Evolutionary conservation across 2,888 invertebrate genomes (phyloP), one percentile per base, ranked within the genome.

Genomic region (Bellardia pandia): DNA sequence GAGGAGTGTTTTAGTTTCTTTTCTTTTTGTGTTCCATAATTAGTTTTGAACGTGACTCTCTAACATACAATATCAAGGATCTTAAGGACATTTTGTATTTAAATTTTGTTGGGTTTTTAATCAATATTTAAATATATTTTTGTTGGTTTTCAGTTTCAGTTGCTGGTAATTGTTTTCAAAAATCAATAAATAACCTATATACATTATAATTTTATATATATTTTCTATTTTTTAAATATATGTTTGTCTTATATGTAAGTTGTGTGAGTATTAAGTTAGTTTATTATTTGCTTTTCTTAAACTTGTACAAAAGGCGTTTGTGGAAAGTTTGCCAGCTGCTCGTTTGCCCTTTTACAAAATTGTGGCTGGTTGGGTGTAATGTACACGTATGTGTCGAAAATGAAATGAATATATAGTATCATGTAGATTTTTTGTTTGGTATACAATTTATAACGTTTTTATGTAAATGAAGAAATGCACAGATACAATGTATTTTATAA

Each of bases 101-200:
- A 4, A 56, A 72, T n/a, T 30, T 40, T 51, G 9, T 16, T 16
- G 16, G 48, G 23, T 7, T 53, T 14, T 40, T 2, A 23, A 48
- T 11, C 1, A 45, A 62, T 71, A 40, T 48, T 58, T 30, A 62
- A 51, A 37, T 53, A 23, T 69, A 23, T 13, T 62, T 30, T 5
- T 11, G 40, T 37, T 7, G 6, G 2, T 40, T 40, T 37, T 45
- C 8, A 6, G 5, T 74, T 72, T 60, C 16, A n/a, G 42, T 37
- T 56, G 16, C 48, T 33, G 5, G 48, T 51, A 40, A 16, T 40
- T 48, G 69, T 79, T 53, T 40, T n/a, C 30, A 68, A 69, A 81
- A 82, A 82, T 82, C 82, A 75, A 82, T 82, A 75, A 75, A 75
- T 66, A 58, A 58, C 23, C 56, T 66, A 74, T 80, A 74, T 74